Evolutionary conservation across 2,888 invertebrate species (phyloP), one percentile per base, ranked within the genome.

Genomic region (Julus scandinavius): DNA sequence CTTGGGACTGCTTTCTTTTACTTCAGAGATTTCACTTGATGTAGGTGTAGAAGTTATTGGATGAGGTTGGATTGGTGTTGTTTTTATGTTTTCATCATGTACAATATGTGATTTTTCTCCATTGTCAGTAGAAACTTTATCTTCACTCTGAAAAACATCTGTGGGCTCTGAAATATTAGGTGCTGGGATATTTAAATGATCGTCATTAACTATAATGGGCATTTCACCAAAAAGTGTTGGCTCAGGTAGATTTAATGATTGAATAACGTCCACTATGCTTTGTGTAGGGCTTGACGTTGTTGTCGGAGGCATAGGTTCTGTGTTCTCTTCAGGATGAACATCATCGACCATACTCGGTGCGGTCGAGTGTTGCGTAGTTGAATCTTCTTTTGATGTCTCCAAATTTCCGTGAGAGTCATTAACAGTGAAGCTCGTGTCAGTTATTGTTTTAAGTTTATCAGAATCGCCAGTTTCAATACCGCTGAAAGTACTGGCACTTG

Each of bases 261-360:
- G 45, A n/a, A 85, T 85, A 45, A 85, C 85, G 49, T 85, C 85
- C 11, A 49, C 85, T 49, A 85, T 85, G 50, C 85, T 85, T 85
- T 80, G 80, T 45, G 85, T 85, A 50, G 85, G 45, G 20, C 0
- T 85, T n/a, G 85, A 50, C 3, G 85, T 85, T 17, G 45, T 50
- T 2, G 45, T 85, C 29, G 85, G 45, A 45, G 45, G 20, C 50
- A 49, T 7, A 5, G 85, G 41, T 85, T 85, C 85, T 85, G 9
- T 29, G 3, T 9, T 45, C 29, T 85, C 85, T 45, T 85, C 85
- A 49, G 72, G 11, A 29, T 29, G 72, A 9, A 20, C 38, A 50
- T 20, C 87, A 3, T 13, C 50, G n/a, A 15, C 15, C 29, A 54
- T 20, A 40, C 87, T 87, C 29, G n/a, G 72, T 87, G 80, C 50